Conservation (phyloP, 92 coral and sea anemone species). For the Epizoanthus illoricatus region DNA sequence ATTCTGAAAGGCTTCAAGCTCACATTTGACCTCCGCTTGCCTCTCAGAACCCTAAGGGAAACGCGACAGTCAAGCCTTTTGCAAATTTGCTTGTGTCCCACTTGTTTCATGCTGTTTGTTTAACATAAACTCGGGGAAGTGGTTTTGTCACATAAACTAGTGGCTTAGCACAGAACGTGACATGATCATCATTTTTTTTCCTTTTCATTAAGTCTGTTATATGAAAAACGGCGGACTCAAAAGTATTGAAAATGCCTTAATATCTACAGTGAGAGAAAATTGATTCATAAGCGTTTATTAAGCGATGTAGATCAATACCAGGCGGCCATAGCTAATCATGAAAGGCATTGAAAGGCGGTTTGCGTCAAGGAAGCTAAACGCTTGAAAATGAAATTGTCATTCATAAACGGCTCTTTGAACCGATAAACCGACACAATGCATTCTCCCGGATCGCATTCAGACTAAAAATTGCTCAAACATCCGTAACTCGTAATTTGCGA, state of each 20-base stretch:
- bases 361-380: conserved; percentile 18
- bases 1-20: not conserved
- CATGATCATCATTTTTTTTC: conserved; percentile 17
- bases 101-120: conserved; percentile 37
- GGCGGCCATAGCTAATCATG: conserved; percentile 24
- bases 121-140: conserved; percentile 46
- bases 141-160: conserved; percentile 32
- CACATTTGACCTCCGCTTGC: not conserved
- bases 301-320: conserved; percentile 36
- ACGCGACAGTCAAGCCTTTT: not conserved
- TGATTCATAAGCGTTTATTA: conserved; percentile 62
- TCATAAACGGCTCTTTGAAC: conserved; percentile 28
- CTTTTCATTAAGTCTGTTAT: conserved; percentile 38
- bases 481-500: conserved; percentile 38
- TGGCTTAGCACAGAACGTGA: conserved; percentile 27
- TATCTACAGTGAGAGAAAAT: conserved; percentile 35
- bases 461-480: conserved; percentile 36
- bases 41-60: not conserved
- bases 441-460: conserved; percentile 36
- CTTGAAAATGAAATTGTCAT: conserved; percentile 17
- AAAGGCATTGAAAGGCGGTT: conserved; percentile 38
- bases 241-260: conserved; percentile 5
- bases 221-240: conserved; percentile 20
- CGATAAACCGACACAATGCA: conserved; percentile 35
- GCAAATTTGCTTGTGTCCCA: not conserved